Conservation (phyloP, 2,797 vertebrate genomes). For the Diplodus puntazzo region DNA sequence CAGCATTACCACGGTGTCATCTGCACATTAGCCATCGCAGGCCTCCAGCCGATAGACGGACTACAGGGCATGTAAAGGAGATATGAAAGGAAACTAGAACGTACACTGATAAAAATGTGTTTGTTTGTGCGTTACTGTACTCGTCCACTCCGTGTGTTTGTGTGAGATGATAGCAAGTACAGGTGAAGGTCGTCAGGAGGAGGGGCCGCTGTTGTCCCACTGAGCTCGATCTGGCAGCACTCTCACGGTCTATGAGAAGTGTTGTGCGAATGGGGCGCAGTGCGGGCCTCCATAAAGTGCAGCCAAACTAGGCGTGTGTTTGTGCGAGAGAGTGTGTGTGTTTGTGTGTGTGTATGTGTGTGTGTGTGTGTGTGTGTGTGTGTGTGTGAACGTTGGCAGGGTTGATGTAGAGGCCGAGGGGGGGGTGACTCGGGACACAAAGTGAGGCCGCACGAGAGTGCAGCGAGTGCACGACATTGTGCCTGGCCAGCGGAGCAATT, state of each 20-base stretch:
- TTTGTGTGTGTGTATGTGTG: background rate
- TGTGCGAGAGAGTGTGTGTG: constrained; percentile 17
- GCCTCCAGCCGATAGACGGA: constrained; percentile 9
- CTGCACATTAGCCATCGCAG: constrained; percentile 18
- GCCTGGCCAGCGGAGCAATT: constrained; percentile 54
- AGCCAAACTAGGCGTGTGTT: constrained; percentile 34
- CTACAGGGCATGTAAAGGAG: constrained; percentile 1
- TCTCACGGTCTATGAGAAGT: constrained; percentile 49
- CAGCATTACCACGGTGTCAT: constrained; percentile 41
- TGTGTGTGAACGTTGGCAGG: constrained; percentile 20
- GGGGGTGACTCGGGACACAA: constrained; percentile 43
- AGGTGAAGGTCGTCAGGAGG: constrained; percentile 74
- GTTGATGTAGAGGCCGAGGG: constrained; percentile 22
- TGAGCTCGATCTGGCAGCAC: constrained; percentile 68
- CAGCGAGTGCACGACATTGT: constrained; percentile 52
- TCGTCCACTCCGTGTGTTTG: constrained; percentile 29
- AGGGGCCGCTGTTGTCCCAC: constrained; percentile 47
- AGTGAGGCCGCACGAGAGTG: constrained; percentile 29
- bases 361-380: background rate
- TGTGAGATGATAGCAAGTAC: constrained; percentile 50
- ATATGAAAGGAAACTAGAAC: background rate
- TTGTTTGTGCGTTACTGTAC: constrained; percentile 8
- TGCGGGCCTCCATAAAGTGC: constrained; percentile 35
- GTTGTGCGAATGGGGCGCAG: constrained; percentile 46
- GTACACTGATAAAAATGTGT: background rate